Conservation (phyloP, 2,888 invertebrate species). For the Perizoma affinitatum region DNA sequence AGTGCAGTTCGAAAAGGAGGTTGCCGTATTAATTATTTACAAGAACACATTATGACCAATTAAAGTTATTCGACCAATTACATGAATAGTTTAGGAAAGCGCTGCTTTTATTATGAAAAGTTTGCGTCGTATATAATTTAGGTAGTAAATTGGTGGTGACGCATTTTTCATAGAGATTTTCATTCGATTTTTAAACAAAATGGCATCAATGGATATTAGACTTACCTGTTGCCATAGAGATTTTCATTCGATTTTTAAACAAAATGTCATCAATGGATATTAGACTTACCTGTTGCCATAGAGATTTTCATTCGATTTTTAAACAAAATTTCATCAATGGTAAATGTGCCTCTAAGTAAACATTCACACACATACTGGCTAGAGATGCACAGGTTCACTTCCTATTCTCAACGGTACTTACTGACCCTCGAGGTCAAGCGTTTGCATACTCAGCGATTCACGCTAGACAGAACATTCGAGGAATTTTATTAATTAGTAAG, state of each 20-base stretch:
- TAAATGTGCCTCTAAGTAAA: neutral
- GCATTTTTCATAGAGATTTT: slow-evolving; percentile 44
- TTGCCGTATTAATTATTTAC: slow-evolving; percentile 69
- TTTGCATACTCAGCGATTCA: slow-evolving; percentile 25
- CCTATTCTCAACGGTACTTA: slow-evolving; percentile 29
- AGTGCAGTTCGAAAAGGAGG: slow-evolving; percentile 60
- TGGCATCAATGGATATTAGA: no score
- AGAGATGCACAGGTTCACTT: slow-evolving; percentile 18
- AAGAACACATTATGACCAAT: slow-evolving; percentile 68
- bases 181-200: slow-evolving; percentile 23
- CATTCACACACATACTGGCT: slow-evolving; percentile 9
- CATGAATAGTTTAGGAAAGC: slow-evolving; percentile 52
- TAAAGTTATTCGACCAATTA: slow-evolving; percentile 66
- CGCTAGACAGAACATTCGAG: slow-evolving; percentile 26
- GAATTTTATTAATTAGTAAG: slow-evolving; percentile 29
- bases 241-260: no score
- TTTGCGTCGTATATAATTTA: slow-evolving; percentile 48
- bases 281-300: no score
- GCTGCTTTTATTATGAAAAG: slow-evolving; percentile 52
- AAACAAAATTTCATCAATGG: no score
- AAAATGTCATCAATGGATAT: no score
- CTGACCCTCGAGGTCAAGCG: slow-evolving; percentile 27
- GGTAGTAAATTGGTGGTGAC: slow-evolving; percentile 49
- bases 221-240: no score
- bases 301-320: no score